Base-by-base conservation (phyloP, 2,888 invertebrate species). In the Cephonodes hylas region DNA sequence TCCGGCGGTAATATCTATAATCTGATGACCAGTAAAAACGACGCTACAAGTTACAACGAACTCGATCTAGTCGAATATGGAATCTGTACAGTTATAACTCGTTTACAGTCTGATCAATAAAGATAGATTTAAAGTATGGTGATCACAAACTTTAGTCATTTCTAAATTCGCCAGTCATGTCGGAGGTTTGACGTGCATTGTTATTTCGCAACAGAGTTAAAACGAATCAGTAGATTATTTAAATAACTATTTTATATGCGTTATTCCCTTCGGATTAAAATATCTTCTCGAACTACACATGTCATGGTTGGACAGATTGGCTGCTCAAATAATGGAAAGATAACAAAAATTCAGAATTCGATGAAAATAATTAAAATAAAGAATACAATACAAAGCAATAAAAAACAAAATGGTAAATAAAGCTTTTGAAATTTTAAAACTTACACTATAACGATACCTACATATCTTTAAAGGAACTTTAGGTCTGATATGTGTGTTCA, bases 11-110 rank as follows among this genome's bases (percentile, higher is more conserved):
- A 46, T 46, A 34, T 22, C 44, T 45, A 59, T 45, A 46, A 45
- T 59, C 45, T 46, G 45, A 45, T 59, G 45, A 34, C 46, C 8
- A 18, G 15, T 18, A 53, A 53, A 53, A 27, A 27, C 27, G 8
- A 27, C 27, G 48, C 27, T 27, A 25, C 15, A 58, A 61, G 48
- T 31, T 27, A 27, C 23, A 58, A 63, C 68, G 62, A 72, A 70
- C 68, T 68, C 65, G 18, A 15, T 64, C 68, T 74, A 58, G 27
- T 75, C 75, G 65, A 73, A 75, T 68, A 72, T 69, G 75, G 74
- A 68, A 53, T 46, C 44, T 59, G 34, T 58, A 73, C 72, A 66
- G 72, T 70, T 75, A 75, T 57, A 66, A 68, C 64, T 66, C 64
- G 68, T 53, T 31, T 8, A 27, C 7, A 18, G 27, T 31, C 53